These are phyloP conservation scores for Notodonta ziczac DNA, from an alignment of 2,888 invertebrate genomes.

Conservation along the genomic window DNA sequence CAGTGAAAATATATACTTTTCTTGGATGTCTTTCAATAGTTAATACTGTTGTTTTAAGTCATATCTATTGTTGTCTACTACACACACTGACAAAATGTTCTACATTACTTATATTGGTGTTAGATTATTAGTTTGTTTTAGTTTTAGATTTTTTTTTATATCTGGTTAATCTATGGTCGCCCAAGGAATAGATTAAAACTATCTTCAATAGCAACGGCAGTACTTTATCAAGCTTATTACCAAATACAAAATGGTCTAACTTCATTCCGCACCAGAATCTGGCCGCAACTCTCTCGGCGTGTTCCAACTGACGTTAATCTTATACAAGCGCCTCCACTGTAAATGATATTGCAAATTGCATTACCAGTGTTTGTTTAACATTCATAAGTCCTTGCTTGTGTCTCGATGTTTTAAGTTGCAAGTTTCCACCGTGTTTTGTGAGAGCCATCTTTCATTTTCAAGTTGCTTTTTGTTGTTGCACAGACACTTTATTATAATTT, in stretches of 20 bases:
- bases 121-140: too few species aligned
- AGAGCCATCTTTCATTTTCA: constrained; percentile 14
- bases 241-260: background rate
- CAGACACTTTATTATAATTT: constrained; percentile 1
- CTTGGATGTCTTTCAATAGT: background rate
- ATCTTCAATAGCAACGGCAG: too few species aligned
- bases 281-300: constrained; percentile 8
- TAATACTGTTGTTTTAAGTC: too few species aligned
- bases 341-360: constrained; percentile 72
- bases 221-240: background rate
- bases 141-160: too few species aligned
- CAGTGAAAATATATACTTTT: background rate
- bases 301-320: constrained; percentile 63
- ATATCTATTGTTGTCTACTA: too few species aligned
- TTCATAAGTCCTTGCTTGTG: constrained; percentile 50
- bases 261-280: constrained; percentile 1
- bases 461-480: constrained; percentile 4
- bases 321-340: constrained; percentile 46
- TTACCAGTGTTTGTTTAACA: constrained; percentile 56
- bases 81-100: too few species aligned
- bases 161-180: too few species aligned
- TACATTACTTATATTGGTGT: too few species aligned
- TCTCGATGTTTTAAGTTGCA: constrained; percentile 39
- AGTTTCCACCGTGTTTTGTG: constrained; percentile 32
- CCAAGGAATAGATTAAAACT: too few species aligned